These are phyloP conservation scores for Eretmodus cyanostictus DNA, from an alignment of 2,113 vertebrate species.

Conservation along the genomic window DNA sequence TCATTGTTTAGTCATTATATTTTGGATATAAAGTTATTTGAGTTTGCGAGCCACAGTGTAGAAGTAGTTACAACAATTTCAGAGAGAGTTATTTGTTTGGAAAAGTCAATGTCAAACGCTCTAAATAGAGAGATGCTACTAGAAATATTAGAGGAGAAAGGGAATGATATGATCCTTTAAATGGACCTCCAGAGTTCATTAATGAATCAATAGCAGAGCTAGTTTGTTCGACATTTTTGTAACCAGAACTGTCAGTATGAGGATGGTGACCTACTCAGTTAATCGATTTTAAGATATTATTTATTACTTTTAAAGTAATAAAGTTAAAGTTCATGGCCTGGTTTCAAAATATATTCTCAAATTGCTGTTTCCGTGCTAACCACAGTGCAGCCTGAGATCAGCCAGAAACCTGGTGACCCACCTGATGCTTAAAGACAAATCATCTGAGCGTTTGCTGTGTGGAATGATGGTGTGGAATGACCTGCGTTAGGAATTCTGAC, in stretches of 20 bases:
- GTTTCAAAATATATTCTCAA: not conserved
- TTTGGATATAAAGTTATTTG: not conserved
- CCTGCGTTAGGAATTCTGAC: not conserved
- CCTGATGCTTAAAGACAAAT: not conserved
- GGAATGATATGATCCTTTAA: not conserved
- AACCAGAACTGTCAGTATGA: not conserved
- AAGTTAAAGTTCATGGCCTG: not conserved
- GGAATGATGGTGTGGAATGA: not conserved
- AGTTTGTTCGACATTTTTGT: not conserved
- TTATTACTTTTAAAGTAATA: not conserved
- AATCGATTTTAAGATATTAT: not conserved
- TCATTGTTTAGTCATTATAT: not conserved
- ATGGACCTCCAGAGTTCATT: not conserved
- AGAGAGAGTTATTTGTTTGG: not conserved
- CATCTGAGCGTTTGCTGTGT: not conserved
- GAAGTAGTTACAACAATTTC: not conserved
- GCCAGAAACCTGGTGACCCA: not conserved
- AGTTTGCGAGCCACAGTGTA: not conserved
- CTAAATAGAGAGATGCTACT: not conserved
- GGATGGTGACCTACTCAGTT: not conserved
- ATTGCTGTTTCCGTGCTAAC: not conserved
- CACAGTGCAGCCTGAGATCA: not conserved
- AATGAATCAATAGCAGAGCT: not conserved
- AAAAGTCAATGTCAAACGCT: not conserved
- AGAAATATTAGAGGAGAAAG: not conserved